Percentiles rank a stretch among this genome's conserved stretches.
phyloP scores from a whole-genome alignment of 2,113 vertebrate genomes.

The Podarcis raffonei region DNA sequence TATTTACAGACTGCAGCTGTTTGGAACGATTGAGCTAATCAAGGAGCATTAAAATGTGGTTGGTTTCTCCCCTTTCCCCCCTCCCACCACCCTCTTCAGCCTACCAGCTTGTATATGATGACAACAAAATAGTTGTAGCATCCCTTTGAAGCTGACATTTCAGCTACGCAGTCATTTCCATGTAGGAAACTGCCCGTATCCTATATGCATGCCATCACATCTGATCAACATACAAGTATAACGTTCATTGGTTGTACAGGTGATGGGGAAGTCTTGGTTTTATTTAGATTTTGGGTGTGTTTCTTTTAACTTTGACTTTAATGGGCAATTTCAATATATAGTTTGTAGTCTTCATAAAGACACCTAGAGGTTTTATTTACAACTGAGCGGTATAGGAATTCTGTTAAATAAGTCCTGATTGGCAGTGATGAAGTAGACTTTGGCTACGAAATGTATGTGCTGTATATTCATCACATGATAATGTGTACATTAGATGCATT shows the following conservation, averaged over 20 bases:
- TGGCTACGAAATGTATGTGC: background rate
- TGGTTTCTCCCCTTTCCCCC: too few species aligned
- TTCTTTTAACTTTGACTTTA: too few species aligned
- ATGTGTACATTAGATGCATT: background rate
- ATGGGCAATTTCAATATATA: too few species aligned
- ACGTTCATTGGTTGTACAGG: background rate
- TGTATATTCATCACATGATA: background rate
- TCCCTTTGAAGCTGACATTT: background rate
- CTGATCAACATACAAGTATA: background rate
- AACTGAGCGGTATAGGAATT: too few species aligned
- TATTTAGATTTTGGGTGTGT: too few species aligned
- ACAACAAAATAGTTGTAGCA: background rate
- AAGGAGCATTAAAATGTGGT: background rate
- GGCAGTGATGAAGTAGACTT: background rate
- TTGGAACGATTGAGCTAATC: constrained; percentile 7
- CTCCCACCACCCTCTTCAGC: background rate
- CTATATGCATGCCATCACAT: background rate
- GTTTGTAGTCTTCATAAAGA: too few species aligned
- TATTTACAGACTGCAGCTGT: constrained; percentile 10
- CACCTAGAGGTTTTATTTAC: too few species aligned
- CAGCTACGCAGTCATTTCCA: background rate
- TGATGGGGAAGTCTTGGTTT: background rate
- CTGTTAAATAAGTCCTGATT: background rate
- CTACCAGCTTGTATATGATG: background rate
- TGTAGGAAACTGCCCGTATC: background rate